These are phyloP conservation scores for Atrichornis clamosus DNA, from an alignment of 2,113 vertebrate genomes.

Conservation along the genomic window DNA sequence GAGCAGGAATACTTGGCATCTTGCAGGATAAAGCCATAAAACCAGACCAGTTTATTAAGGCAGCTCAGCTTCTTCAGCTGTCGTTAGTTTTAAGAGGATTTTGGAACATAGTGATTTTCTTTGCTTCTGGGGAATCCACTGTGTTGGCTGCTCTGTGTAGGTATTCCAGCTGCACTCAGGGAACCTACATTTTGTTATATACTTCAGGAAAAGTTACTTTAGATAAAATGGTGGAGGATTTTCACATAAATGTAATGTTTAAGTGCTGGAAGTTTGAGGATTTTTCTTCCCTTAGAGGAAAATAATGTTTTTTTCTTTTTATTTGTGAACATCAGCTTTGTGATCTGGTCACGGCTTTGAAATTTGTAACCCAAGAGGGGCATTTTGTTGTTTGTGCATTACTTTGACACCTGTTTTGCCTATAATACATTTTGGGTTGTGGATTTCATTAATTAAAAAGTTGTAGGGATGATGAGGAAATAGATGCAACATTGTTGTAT, in stretches of 20 bases:
- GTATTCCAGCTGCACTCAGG: neutral
- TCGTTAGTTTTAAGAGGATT: neutral
- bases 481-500: neutral
- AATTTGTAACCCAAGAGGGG: neutral
- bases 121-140: neutral
- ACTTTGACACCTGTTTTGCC: neutral
- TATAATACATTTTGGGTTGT: neutral
- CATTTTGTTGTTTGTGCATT: neutral
- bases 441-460: neutral
- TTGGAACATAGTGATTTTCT: neutral
- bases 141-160: neutral
- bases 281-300: neutral
- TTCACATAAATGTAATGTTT: neutral
- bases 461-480: neutral
- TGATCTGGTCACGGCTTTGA: neutral
- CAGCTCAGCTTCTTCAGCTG: conserved; percentile 8
- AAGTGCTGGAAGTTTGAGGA: neutral
- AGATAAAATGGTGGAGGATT: neutral
- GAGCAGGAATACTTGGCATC: neutral
- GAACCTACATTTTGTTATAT: neutral
- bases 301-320: neutral
- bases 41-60: conserved; percentile 19
- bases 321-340: neutral
- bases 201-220: neutral
- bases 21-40: conserved; percentile 19